Percentiles rank a stretch among this genome's conserved stretches.
Evolutionary conservation across 2,797 vertebrate genomes (phyloP).

Genomic region (Pelobates cultripes): DNA sequence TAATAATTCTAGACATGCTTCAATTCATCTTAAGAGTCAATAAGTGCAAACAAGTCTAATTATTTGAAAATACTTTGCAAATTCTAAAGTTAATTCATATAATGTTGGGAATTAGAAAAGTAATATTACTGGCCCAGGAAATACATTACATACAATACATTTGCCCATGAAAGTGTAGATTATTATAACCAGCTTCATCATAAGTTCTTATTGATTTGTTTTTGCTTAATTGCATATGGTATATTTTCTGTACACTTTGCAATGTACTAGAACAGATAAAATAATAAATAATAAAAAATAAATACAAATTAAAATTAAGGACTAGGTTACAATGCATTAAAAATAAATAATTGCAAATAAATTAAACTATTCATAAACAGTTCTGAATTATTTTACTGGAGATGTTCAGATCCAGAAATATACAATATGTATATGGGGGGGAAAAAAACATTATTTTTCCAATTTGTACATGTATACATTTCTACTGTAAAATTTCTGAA

Average conservation of each 20-base stretch:
- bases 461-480: too few relatives aligned
- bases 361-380: too few relatives aligned
- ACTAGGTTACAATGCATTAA: too few relatives aligned
- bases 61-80: slow-evolving; percentile 63
- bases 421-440: too few relatives aligned
- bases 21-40: slow-evolving; percentile 65
- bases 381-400: too few relatives aligned
- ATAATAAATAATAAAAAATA: too few relatives aligned
- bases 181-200: slow-evolving; percentile 51
- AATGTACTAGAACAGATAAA: not conserved
- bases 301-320: too few relatives aligned
- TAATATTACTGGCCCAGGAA: slow-evolving; percentile 59
- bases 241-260: not conserved
- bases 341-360: too few relatives aligned
- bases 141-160: slow-evolving; percentile 59
- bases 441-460: too few relatives aligned
- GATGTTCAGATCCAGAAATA: too few relatives aligned
- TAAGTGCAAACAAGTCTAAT: slow-evolving; percentile 65
- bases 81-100: slow-evolving; percentile 65
- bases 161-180: slow-evolving; percentile 51
- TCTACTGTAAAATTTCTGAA: too few relatives aligned
- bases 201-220: slow-evolving; percentile 32
- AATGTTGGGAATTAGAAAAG: slow-evolving; percentile 64
- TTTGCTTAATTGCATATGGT: slow-evolving; percentile 14
- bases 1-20: slow-evolving; percentile 60